Evolutionary conservation across 2,113 vertebrate species (phyloP).

Genomic region (Pituophis catenifer): DNA sequence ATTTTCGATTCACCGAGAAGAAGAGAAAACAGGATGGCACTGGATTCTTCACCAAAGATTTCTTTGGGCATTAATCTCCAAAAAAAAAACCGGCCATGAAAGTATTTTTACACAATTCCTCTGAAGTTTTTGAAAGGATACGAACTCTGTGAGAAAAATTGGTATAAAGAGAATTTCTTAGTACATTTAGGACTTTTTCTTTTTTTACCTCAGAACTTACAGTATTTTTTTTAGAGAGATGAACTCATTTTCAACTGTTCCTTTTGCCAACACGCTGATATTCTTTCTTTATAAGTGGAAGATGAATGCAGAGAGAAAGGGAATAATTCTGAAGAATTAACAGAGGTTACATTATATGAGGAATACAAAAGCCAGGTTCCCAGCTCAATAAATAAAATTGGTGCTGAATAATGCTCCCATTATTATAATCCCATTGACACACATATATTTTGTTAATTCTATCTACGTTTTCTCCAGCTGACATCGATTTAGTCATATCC

Average conservation of each 20-base stretch:
- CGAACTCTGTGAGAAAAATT: not conserved
- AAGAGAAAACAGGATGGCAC: not conserved
- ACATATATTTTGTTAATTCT: not conserved
- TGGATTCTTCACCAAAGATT: not conserved
- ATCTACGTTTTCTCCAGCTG: not conserved
- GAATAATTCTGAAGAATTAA: not conserved
- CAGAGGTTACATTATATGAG: not conserved
- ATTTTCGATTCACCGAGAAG: not conserved
- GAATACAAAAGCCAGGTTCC: not conserved
- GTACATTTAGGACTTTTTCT: not conserved
- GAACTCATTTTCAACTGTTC: not conserved
- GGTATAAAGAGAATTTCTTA: not conserved
- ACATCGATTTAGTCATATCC: not conserved
- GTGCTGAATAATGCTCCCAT: not conserved
- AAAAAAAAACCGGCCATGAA: not conserved
- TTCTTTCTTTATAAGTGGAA: not conserved
- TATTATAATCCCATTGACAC: not conserved
- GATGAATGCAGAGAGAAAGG: not conserved
- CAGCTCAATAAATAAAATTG: not conserved
- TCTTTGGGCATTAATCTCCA: not conserved
- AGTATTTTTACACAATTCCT: not conserved
- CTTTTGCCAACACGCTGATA: not conserved
- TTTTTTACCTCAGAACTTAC: not conserved
- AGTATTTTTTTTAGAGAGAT: not conserved
- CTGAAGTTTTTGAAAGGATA: not conserved